Evolutionary conservation across 2,797 vertebrate genomes (phyloP).

Genomic region (Thaleichthys pacificus): DNA sequence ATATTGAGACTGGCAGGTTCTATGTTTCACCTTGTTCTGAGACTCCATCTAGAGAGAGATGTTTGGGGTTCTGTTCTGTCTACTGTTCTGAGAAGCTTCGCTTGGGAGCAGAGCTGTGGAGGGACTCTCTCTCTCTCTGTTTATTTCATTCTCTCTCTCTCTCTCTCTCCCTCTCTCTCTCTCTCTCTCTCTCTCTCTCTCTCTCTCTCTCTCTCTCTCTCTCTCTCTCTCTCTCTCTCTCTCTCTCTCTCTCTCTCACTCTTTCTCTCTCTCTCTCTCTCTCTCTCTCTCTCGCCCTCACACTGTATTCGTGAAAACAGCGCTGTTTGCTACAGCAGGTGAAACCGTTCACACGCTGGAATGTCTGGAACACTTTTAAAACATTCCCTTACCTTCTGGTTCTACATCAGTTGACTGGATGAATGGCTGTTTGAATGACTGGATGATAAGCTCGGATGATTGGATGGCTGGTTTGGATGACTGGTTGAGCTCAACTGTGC

Average conservation of each 20-base stretch:
- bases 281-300: not conserved
- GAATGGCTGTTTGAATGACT: conserved; percentile 31
- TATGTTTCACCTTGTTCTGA: no score
- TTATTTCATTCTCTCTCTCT: no score
- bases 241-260: not conserved
- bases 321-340: conserved; percentile 55
- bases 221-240: not conserved
- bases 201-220: not conserved
- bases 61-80: no score
- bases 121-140: not conserved
- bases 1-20: no score
- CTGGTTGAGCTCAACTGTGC: conserved; percentile 14
- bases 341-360: conserved; percentile 64
- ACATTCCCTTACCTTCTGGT: conserved; percentile 48
- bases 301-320: conserved; percentile 36
- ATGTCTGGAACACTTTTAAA: conserved; percentile 63
- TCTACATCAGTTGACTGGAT: not conserved
- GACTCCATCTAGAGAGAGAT: no score
- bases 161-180: no score
- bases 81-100: no score
- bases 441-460: conserved; percentile 17
- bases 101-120: no score
- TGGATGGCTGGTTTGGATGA: conserved; percentile 19
- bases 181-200: not conserved
- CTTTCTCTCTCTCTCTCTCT: not conserved